These are phyloP conservation scores for Thereva nobilitata DNA, from an alignment of 2,888 invertebrate genomes.

Conservation along the genomic window DNA sequence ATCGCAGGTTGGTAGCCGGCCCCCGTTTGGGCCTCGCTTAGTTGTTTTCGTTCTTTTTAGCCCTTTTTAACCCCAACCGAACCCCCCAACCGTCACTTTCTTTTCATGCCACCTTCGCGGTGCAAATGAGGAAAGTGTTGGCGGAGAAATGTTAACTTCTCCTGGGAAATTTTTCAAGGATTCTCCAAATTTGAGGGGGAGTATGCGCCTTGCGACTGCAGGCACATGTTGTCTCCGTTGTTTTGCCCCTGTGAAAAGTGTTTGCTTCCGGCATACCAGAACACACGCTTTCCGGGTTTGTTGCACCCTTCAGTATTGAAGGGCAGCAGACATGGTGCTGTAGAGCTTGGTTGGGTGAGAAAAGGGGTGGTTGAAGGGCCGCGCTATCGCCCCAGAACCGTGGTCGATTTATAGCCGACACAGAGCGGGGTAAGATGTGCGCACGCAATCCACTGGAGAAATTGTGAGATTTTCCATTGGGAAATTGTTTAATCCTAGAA, in stretches of 20 bases:
- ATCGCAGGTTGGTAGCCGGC: conserved; percentile 1
- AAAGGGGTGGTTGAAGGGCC: background rate
- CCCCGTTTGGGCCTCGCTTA: background rate
- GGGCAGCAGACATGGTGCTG: conserved; percentile 22
- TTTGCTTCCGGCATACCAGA: conserved; percentile 36
- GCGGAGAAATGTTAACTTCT: conserved; percentile 2
- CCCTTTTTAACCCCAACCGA: too few species aligned
- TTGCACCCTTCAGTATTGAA: conserved; percentile 29
- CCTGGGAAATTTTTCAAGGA: background rate
- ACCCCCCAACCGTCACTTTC: background rate
- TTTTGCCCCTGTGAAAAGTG: conserved; percentile 8
- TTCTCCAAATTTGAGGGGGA: too few species aligned
- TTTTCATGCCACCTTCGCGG: background rate
- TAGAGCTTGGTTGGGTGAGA: background rate
- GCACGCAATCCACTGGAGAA: background rate
- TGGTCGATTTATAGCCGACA: too few species aligned
- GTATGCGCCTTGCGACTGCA: background rate
- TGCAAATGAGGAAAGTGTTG: background rate
- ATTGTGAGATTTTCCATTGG: conserved; percentile 10
- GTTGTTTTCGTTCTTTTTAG: conserved; percentile 1
- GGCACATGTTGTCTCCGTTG: conserved; percentile 18
- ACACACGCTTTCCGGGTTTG: conserved; percentile 36
- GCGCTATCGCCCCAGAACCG: too few species aligned
- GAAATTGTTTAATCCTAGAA: conserved; percentile 21
- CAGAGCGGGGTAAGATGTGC: conserved; percentile 5